Evolutionary conservation across 2,113 vertebrate genomes (phyloP).

Genomic region (Colistium nudipinnis): DNA sequence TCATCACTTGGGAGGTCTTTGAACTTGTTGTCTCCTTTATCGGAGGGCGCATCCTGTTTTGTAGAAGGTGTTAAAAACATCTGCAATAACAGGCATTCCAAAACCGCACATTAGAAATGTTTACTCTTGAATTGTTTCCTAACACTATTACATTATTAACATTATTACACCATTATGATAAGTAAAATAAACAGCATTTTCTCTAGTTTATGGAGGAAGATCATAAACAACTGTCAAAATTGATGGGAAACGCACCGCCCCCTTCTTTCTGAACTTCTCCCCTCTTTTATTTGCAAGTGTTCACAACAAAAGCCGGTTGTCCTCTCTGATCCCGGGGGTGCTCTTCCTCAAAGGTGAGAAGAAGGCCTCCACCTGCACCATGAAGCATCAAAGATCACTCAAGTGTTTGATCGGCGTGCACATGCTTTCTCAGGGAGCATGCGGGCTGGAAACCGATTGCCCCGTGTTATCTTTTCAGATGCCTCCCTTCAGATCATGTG

Average conservation of each 20-base stretch:
- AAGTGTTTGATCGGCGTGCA: slow-evolving; percentile 56
- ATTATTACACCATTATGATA: too few species aligned
- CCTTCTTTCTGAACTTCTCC: slow-evolving; percentile 36
- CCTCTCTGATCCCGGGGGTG: slow-evolving; percentile 53
- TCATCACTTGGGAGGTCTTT: slow-evolving; percentile 13
- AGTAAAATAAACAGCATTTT: not conserved
- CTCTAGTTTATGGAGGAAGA: not conserved
- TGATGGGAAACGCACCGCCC: too few species aligned
- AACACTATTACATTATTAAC: not conserved
- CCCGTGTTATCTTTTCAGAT: slow-evolving; percentile 46
- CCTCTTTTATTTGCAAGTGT: slow-evolving; percentile 49
- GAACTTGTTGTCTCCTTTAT: not conserved
- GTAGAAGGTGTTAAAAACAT: not conserved
- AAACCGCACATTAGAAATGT: not conserved
- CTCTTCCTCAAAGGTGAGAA: slow-evolving; percentile 63
- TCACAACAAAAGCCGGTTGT: slow-evolving; percentile 52
- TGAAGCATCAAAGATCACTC: slow-evolving; percentile 69
- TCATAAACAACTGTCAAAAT: not conserved
- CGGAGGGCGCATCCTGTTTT: slow-evolving; percentile 6
- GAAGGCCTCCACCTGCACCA: slow-evolving; percentile 68
- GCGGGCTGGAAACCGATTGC: slow-evolving; percentile 56
- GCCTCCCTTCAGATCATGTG: slow-evolving; percentile 52
- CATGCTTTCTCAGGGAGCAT: slow-evolving; percentile 35
- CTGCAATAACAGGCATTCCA: not conserved
- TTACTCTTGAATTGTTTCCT: not conserved